Percentiles rank a stretch among this genome's conserved stretches.
These are phyloP conservation scores for Malurus alboscapulatus DNA, from an alignment of 2,113 vertebrate genomes.

Conservation along the genomic window DNA sequence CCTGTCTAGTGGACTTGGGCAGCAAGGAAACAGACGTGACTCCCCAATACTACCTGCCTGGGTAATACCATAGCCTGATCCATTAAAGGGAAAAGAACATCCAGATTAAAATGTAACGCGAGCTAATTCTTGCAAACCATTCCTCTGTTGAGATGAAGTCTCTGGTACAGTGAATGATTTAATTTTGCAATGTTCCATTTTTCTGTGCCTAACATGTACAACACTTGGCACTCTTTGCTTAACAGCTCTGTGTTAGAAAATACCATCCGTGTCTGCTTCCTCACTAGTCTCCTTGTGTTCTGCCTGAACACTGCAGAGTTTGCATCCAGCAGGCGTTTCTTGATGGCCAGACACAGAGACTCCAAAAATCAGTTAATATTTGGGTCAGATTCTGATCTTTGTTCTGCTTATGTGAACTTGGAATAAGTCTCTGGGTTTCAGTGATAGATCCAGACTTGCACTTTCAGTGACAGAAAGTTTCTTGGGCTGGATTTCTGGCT, in stretches of 20 bases:
- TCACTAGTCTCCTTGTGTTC: background rate
- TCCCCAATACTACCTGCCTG: background rate
- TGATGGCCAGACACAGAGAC: slow-evolving; percentile 25
- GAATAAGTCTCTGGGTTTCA: background rate
- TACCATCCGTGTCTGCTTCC: background rate
- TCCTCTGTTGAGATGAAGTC: background rate
- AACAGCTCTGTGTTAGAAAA: background rate
- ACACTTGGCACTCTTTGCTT: background rate
- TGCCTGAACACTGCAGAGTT: background rate
- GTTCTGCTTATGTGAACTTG: background rate
- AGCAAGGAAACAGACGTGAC: background rate
- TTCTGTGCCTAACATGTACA: background rate
- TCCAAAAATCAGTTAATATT: slow-evolving; percentile 23
- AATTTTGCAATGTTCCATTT: background rate
- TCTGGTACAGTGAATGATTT: background rate
- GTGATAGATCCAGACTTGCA: background rate
- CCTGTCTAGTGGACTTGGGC: background rate
- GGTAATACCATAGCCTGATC: background rate
- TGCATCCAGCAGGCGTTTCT: background rate
- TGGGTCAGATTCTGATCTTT: slow-evolving; percentile 8
- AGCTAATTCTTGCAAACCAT: background rate
- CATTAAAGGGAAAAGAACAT: background rate
- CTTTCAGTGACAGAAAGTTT: background rate
- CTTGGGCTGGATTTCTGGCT: slow-evolving; percentile 12
- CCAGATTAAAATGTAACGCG: background rate